phyloP scores from a whole-genome alignment of 2,113 vertebrate genomes.

The Anoplopoma fimbria region DNA sequence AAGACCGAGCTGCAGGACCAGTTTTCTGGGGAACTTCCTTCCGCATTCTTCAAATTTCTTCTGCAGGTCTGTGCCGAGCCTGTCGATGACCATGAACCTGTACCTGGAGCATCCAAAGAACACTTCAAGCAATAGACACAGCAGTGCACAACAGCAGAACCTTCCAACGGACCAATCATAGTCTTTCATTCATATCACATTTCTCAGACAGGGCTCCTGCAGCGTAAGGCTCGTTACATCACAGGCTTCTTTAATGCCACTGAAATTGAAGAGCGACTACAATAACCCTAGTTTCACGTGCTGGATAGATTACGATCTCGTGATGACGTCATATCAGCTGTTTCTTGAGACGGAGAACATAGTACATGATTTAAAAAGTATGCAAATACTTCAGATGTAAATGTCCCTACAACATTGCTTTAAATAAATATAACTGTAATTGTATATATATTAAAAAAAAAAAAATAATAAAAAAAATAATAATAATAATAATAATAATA shows the following conservation, averaged over 20 bases:
- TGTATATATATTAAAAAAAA: too few relatives aligned
- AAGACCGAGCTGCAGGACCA: constrained; percentile 93
- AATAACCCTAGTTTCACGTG: too few relatives aligned
- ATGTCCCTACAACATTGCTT: too few relatives aligned
- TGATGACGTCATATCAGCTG: too few relatives aligned
- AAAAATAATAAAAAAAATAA: too few relatives aligned
- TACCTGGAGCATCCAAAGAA: constrained; percentile 83
- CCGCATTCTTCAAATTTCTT: constrained; percentile 91
- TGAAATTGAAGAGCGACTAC: too few relatives aligned
- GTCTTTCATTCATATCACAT: background rate
- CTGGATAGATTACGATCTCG: too few relatives aligned
- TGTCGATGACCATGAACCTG: constrained; percentile 97
- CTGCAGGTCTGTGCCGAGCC: constrained; percentile 95
- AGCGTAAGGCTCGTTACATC: background rate
- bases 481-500: too few relatives aligned
- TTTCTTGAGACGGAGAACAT: too few relatives aligned
- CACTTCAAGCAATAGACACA: background rate
- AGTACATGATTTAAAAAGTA: too few relatives aligned
- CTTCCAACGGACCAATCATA: background rate
- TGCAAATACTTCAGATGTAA: too few relatives aligned
- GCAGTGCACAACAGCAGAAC: background rate
- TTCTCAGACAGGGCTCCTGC: background rate
- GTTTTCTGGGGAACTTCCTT: constrained; percentile 89
- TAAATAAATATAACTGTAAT: too few relatives aligned
- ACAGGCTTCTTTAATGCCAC: background rate